Evolutionary conservation across 2,888 invertebrate genomes (phyloP).

Genomic region (Smittia aterrima): DNA sequence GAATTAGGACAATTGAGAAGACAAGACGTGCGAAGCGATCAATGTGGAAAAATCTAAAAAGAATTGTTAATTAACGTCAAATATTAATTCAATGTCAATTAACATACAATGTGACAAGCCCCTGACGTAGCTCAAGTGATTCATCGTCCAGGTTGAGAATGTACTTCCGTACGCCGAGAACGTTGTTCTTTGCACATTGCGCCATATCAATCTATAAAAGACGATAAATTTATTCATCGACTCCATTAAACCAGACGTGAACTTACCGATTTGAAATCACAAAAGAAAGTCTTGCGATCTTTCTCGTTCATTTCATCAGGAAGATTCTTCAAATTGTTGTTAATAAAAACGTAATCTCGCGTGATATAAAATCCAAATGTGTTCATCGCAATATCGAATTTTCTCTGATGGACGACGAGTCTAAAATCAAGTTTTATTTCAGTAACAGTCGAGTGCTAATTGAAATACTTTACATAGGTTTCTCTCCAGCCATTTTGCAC

Average conservation of each 20-base stretch:
- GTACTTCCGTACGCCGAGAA: conserved; percentile 77
- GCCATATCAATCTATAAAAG: conserved; percentile 59
- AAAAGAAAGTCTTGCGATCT: conserved; percentile 64
- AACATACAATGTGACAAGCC: conserved; percentile 23
- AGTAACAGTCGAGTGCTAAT: not conserved
- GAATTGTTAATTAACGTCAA: not conserved
- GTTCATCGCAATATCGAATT: conserved; percentile 59
- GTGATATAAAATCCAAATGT: conserved; percentile 77
- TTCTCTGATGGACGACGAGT: conserved; percentile 61
- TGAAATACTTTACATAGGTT: conserved; percentile 57
- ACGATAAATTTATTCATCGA: not conserved
- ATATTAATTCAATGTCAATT: not conserved
- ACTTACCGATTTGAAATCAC: conserved; percentile 50
- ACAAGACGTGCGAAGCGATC: not conserved
- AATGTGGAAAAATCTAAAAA: not conserved
- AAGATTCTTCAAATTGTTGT: conserved; percentile 60
- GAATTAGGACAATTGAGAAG: not conserved
- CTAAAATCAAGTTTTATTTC: conserved; percentile 49
- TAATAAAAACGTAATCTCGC: conserved; percentile 73
- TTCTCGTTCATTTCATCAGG: conserved; percentile 55
- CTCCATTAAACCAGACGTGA: not conserved
- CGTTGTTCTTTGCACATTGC: conserved; percentile 66
- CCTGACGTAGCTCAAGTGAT: conserved; percentile 12
- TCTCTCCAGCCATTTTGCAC: conserved; percentile 65
- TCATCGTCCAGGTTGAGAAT: conserved; percentile 62